Percentiles rank a stretch among this genome's conserved stretches.
phyloP scores from a whole-genome alignment of 92 coral and sea anemone genomes.

The Phenganax stokvisi region DNA sequence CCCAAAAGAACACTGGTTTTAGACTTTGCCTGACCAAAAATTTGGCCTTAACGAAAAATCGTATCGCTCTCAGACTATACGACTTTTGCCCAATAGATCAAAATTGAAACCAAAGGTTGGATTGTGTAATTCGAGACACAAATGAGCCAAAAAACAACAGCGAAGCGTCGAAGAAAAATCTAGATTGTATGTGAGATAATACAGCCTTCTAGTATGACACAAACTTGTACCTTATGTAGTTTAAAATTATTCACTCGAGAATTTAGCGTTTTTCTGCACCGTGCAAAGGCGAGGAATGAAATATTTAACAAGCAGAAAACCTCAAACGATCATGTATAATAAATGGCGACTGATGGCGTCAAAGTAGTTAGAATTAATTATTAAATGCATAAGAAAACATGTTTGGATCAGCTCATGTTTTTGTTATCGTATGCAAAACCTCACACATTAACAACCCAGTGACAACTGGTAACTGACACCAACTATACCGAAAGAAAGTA shows the following conservation, averaged over 20 bases:
- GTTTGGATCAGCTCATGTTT: not conserved
- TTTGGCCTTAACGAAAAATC: not conserved
- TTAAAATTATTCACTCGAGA: not conserved
- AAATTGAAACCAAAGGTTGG: not conserved
- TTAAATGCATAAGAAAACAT: not conserved
- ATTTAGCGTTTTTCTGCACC: not conserved
- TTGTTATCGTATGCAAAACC: not conserved
- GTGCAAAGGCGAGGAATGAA: not conserved
- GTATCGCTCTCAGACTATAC: not conserved
- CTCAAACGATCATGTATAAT: conserved; percentile 19
- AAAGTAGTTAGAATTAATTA: conserved; percentile 23
- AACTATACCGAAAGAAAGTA: not conserved
- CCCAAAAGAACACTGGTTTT: not conserved
- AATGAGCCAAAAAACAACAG: not conserved
- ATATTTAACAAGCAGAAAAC: conserved; percentile 26
- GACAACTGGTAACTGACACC: not conserved
- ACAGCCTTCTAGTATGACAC: not conserved
- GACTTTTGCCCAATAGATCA: not conserved
- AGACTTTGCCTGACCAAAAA: not conserved
- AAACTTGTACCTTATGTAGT: not conserved
- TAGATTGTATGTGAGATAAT: conserved; percentile 25
- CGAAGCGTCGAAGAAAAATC: conserved; percentile 5
- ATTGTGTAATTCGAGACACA: conserved; percentile 16
- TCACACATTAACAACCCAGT: not conserved
- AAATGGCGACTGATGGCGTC: not conserved